Evolutionary conservation across 2,113 vertebrate genomes (phyloP), one percentile per base, ranked within the genome.

Genomic region (Myrmophylax atrothorax): DNA sequence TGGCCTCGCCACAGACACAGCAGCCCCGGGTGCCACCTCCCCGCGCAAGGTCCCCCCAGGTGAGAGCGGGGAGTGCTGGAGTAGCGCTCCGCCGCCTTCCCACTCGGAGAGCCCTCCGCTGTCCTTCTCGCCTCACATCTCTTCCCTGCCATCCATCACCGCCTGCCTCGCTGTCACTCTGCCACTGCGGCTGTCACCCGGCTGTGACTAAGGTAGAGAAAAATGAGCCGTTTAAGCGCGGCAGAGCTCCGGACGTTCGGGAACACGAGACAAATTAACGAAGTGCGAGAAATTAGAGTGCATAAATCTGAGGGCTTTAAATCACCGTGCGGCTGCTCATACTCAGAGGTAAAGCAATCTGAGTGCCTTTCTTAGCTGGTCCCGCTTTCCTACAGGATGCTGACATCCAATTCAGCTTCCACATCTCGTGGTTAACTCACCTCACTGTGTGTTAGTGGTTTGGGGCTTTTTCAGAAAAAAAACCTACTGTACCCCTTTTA

Each of bases 241-340:
- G 53, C 84, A 28, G 76, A 56, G 68, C 42, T 50, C 1, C 2
- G 53, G 46, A 91, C 12, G 3, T 7, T 63, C 76, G 15, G 69
- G 56, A 96, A 18, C 73, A 50, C 1, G 62, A 78, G 81, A 84
- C 87, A 93, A 93, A 91, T 96, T 89, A 93, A 87, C 29, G 1
- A 89, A 95, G 90, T 87, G 66, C 2, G 6, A 87, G 95, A 75
- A 93, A 97, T 93, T 78, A 75, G 87, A 82, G 56, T 9, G 73
- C 77, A 72, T 94, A 93, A 91, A 96, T 94, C 92, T 63, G n/a
- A 59, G 66, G 37, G 64, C 28, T 47, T 70, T 91, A 90, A 81
- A 95, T 97, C 69, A 52, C 52, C 4, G 1, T 6, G 69, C 0
- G 3, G 56, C 49, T 38, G 44, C 18, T 66, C 58, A 53, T 73